Evolutionary conservation across 2,113 vertebrate species (phyloP).

Genomic region (Andinoacara biseriatus): DNA sequence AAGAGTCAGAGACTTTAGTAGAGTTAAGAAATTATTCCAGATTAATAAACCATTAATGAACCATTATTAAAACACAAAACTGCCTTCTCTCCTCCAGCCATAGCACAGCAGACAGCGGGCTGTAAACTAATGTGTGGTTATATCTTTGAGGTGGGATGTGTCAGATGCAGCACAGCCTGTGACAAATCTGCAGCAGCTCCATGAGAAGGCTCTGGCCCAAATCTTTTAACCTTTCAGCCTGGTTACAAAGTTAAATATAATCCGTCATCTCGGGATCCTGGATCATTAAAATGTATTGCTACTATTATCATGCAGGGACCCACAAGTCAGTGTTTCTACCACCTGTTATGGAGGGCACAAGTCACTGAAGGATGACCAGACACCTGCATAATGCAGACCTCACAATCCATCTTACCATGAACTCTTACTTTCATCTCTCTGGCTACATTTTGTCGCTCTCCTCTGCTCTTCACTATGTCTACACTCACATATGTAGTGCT

Average conservation of each 20-base stretch:
- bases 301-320: slow-evolving; percentile 23
- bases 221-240: slow-evolving; percentile 8
- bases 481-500: background rate
- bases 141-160: background rate
- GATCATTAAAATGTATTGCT: slow-evolving; percentile 35
- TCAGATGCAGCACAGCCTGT: background rate
- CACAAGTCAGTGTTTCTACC: slow-evolving; percentile 19
- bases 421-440: background rate
- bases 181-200: background rate
- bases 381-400: slow-evolving; percentile 45
- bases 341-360: slow-evolving; percentile 22
- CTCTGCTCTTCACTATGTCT: background rate
- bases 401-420: slow-evolving; percentile 31
- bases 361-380: slow-evolving; percentile 41
- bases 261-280: background rate
- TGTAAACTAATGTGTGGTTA: background rate
- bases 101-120: background rate
- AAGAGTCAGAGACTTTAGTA: background rate
- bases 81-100: background rate
- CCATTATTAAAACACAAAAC: background rate
- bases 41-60: background rate
- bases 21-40: background rate
- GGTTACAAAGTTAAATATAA: slow-evolving; percentile 14
- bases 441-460: background rate
- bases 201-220: background rate